Evolutionary conservation across 2,888 invertebrate genomes (phyloP).

Genomic region (Drosophila niveifrons): DNA sequence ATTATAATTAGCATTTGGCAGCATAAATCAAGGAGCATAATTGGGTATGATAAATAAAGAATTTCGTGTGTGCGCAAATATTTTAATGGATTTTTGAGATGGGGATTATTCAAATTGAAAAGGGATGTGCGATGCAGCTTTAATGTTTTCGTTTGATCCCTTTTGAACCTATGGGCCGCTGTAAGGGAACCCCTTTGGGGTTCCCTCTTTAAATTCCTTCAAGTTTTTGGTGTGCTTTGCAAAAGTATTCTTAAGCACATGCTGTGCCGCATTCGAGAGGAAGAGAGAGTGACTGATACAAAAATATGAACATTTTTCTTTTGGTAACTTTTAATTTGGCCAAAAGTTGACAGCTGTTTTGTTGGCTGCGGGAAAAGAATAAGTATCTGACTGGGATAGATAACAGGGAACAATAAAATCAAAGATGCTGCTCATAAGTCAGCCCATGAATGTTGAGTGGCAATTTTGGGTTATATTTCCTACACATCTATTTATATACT

Average conservation of each 20-base stretch:
- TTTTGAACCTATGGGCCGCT: not conserved
- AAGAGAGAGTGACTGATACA: constrained; percentile 20
- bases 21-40: constrained; percentile 3
- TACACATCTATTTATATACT: constrained; percentile 44
- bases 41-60: constrained; percentile 4
- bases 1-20: not conserved
- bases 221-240: constrained; percentile 9
- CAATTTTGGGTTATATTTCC: constrained; percentile 37
- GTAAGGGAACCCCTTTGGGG: not conserved
- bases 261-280: constrained; percentile 11
- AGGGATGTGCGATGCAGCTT: not conserved
- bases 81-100: constrained; percentile 5
- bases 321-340: constrained; percentile 51
- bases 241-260: constrained; percentile 17
- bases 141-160: constrained; percentile 21
- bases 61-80: not conserved
- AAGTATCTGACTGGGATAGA: constrained; percentile 15
- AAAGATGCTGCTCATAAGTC: constrained; percentile 57
- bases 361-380: not conserved
- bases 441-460: constrained; percentile 70
- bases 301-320: constrained; percentile 37
- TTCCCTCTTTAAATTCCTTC: constrained; percentile 10
- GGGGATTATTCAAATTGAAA: constrained; percentile 21
- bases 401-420: constrained; percentile 59
- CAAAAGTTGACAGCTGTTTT: constrained; percentile 37